Evolutionary conservation across 2,797 vertebrate genomes (phyloP), one percentile per base, ranked within the genome.

Genomic region (Loris lydekkerianus): DNA sequence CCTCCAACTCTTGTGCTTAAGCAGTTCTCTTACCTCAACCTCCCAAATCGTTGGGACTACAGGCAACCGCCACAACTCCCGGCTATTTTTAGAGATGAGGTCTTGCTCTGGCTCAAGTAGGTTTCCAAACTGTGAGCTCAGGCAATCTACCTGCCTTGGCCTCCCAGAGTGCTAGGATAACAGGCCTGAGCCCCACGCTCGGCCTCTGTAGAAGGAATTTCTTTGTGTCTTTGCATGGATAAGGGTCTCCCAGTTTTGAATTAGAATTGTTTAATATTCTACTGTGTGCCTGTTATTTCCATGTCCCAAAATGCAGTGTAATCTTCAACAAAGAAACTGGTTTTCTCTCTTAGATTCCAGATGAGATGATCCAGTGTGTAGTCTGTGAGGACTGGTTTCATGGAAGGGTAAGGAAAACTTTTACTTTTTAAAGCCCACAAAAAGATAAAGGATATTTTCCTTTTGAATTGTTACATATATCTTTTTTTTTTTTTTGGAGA

Each of bases 321-420:
- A 21, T 89, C 37, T 40, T 77, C 94, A 89, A 93, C 27, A 43
- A 73, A 78, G 23, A 43, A 77, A 77, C 34, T 93, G 20, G 31
- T 61, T 93, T 15, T 7, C 95, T 96, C 25, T 34, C 80, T 27
- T 97, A 99, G 99, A 99, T 99, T 98, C 99, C 99, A 53, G 99
- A 99, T 96, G 99, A 99, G 98, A 99, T 99, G 99, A 99, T 99
- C 96, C 99, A 99, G 29, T 99, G 99, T 97, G 98, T 99, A 81
- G 98, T 99, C 84, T 99, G 99, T 98, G 99, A 99, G 98, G 99
- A 99, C 97, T 99, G 99, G 99, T 99, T 99, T 95, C 99, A 99
- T 60, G 99, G 99, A 97, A 99, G 99, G 99, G 99, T 99, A 98
- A 99, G 99, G 72, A 97, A 60, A 49, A 40, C 27, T 69, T 87